phyloP scores from a whole-genome alignment of 2,888 invertebrate species.

The Xanthorhoe spadicearia region DNA sequence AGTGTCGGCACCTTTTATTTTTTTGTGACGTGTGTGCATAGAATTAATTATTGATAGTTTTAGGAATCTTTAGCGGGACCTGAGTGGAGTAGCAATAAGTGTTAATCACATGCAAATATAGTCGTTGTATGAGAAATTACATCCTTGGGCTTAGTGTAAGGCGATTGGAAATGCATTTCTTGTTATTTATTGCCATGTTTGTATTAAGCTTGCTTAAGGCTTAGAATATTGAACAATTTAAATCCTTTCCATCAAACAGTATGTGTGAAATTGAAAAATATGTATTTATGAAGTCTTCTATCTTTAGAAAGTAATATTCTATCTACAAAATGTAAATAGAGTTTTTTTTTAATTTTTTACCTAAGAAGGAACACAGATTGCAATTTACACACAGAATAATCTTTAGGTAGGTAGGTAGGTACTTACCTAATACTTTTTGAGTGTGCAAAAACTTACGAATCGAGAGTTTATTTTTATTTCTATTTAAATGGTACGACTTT shows the following conservation, averaged over 20 bases:
- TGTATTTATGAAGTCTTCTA: too few relatives aligned
- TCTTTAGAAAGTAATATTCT: too few relatives aligned
- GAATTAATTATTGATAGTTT: slow-evolving; percentile 22
- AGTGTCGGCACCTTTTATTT: slow-evolving; percentile 24
- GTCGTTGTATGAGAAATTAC: slow-evolving; percentile 28
- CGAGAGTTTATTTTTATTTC: too few relatives aligned
- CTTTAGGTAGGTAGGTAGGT: too few relatives aligned
- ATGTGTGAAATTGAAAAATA: too few relatives aligned
- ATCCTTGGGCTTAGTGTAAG: slow-evolving; percentile 19
- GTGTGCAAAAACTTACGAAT: too few relatives aligned
- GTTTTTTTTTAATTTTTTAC: too few relatives aligned
- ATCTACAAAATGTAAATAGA: too few relatives aligned
- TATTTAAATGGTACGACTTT: too few relatives aligned
- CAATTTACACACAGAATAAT: too few relatives aligned
- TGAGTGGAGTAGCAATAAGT: slow-evolving; percentile 18
- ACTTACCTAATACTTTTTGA: too few relatives aligned
- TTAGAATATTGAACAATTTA: slow-evolving; percentile 20
- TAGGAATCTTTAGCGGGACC: slow-evolving; percentile 15
- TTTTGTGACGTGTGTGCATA: slow-evolving; percentile 16
- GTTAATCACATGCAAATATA: slow-evolving; percentile 29
- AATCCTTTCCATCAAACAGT: background rate
- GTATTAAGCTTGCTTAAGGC: slow-evolving; percentile 9
- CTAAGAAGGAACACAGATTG: too few relatives aligned
- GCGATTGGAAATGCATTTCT: slow-evolving; percentile 18
- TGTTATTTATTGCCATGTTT: slow-evolving; percentile 27